Evolutionary conservation across 2,113 vertebrate genomes (phyloP).

Genomic region (Synodontis membranacea): DNA sequence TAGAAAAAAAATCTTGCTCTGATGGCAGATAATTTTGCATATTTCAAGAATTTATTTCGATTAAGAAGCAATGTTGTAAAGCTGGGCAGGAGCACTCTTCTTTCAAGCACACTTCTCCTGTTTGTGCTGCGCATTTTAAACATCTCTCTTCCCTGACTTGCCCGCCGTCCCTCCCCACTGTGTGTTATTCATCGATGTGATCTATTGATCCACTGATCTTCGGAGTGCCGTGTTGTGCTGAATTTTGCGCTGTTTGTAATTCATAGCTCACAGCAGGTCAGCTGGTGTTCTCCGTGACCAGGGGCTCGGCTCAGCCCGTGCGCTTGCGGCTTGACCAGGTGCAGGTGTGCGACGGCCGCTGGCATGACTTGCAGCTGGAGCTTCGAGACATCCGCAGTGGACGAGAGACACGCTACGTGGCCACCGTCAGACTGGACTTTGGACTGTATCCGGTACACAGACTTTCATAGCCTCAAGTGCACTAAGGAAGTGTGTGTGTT

Average conservation of each 20-base stretch:
- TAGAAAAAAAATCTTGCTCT: not conserved
- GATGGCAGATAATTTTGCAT: not conserved
- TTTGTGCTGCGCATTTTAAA: not conserved
- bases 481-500: not conserved
- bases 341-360: slow-evolving; percentile 86
- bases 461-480: not conserved
- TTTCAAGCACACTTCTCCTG: not conserved
- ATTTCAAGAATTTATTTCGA: not conserved
- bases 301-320: slow-evolving; percentile 76
- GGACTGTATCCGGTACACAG: slow-evolving; percentile 86
- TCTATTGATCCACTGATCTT: slow-evolving; percentile 14
- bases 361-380: slow-evolving; percentile 95
- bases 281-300: slow-evolving; percentile 86
- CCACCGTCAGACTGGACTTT: slow-evolving; percentile 89
- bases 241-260: slow-evolving; percentile 39
- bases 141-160: not conserved
- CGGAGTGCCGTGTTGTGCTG: not conserved
- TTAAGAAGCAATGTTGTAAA: not conserved
- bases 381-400: slow-evolving; percentile 85
- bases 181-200: not conserved
- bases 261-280: slow-evolving; percentile 84
- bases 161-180: not conserved
- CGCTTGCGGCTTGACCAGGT: slow-evolving; percentile 88
- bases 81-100: not conserved
- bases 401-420: slow-evolving; percentile 81